Evolutionary conservation across 2,888 invertebrate genomes (phyloP).

Genomic region (Aphodius sticticus): DNA sequence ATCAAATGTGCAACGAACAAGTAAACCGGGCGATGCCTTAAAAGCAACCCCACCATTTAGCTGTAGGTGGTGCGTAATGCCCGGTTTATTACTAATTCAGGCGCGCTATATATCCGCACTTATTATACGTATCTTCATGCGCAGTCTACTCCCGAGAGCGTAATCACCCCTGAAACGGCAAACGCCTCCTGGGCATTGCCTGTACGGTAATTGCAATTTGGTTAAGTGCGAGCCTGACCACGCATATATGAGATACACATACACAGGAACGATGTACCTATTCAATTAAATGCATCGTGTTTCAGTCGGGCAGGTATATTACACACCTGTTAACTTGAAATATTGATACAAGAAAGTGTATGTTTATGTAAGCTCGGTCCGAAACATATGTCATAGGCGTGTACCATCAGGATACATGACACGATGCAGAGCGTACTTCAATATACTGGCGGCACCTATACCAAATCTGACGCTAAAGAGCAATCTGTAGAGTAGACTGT

Average conservation of each 20-base stretch:
- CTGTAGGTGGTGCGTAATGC: too few species aligned
- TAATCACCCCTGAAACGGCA: constrained; percentile 29
- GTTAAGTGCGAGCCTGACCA: constrained; percentile 29
- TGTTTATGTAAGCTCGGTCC: too few species aligned
- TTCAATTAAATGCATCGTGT: constrained; percentile 16
- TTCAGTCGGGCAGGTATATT: background rate
- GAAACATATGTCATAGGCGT: too few species aligned
- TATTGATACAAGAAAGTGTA: background rate
- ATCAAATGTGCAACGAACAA: too few species aligned
- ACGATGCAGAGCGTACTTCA: too few species aligned
- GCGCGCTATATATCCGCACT: background rate
- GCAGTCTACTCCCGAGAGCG: constrained; percentile 31
- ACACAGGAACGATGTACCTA: background rate
- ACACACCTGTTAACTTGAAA: background rate
- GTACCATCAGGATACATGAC: too few species aligned
- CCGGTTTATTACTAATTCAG: too few species aligned
- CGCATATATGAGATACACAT: constrained; percentile 15
- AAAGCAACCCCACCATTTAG: too few species aligned
- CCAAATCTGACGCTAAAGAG: too few species aligned
- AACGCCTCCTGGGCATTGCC: background rate
- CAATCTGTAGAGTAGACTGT: too few species aligned
- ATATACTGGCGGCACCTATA: too few species aligned
- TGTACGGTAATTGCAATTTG: constrained; percentile 40
- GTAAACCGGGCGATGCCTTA: too few species aligned
- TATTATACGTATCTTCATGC: background rate